A percentile compares a stretch with the other conserved stretches of the same genome.
phyloP scores from a whole-genome alignment of 1,140 invertebrate species.

The Meteorus sp. region DNA sequence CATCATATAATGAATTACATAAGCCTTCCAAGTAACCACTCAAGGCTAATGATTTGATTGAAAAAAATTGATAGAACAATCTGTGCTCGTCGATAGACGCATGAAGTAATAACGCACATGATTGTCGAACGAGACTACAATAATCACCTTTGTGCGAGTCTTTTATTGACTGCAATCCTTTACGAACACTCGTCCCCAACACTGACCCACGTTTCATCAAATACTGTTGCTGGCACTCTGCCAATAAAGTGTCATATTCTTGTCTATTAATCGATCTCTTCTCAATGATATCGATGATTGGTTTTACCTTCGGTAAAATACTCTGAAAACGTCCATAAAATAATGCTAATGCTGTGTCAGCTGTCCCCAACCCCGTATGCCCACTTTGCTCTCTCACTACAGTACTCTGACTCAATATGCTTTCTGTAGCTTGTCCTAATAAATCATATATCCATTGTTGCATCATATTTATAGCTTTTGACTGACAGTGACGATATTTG shows the following conservation, averaged over 20 bases:
- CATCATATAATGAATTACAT: slow-evolving; percentile 91
- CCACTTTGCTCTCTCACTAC: slow-evolving; percentile 49
- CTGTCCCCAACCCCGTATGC: slow-evolving; percentile 46
- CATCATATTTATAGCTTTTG: slow-evolving; percentile 76
- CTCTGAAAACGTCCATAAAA: slow-evolving; percentile 95
- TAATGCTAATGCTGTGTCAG: slow-evolving; percentile 82
- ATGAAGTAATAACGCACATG: slow-evolving; percentile 87
- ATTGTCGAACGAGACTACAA: slow-evolving; percentile 83
- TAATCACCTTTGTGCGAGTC: slow-evolving; percentile 76
- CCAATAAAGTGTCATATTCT: slow-evolving; percentile 77
- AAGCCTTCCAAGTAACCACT: slow-evolving; percentile 80
- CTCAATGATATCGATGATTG: slow-evolving; percentile 82
- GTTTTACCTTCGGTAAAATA: slow-evolving; percentile 79
- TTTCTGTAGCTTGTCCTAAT: slow-evolving; percentile 77
- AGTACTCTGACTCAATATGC: slow-evolving; percentile 55
- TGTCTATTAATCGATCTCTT: slow-evolving; percentile 69
- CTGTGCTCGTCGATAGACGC: slow-evolving; percentile 91
- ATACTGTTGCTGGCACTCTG: slow-evolving; percentile 86
- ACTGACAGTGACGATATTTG: slow-evolving; percentile 79
- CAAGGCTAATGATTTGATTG: slow-evolving; percentile 65
- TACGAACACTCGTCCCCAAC: slow-evolving; percentile 74
- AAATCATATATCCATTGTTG: slow-evolving; percentile 75
- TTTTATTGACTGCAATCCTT: slow-evolving; percentile 66
- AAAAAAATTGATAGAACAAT: slow-evolving; percentile 89
- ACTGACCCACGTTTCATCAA: slow-evolving; percentile 75